Percentiles rank a stretch among this genome's conserved stretches.
Conservation (phyloP, 2,113 vertebrate genomes). For the Hyla sarda region DNA sequence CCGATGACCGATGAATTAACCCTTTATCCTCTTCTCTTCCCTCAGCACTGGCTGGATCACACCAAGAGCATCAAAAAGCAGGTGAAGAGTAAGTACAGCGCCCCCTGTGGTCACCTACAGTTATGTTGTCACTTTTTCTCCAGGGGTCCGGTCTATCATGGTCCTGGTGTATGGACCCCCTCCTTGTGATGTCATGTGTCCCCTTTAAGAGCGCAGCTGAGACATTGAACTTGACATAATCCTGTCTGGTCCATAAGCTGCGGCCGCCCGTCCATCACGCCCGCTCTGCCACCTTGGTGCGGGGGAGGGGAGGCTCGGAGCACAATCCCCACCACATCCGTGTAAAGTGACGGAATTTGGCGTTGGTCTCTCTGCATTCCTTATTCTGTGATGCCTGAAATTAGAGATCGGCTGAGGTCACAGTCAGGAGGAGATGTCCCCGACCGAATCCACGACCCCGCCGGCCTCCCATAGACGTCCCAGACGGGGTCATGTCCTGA, state of each 20-base stretch:
- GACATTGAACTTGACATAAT: slow-evolving; percentile 27
- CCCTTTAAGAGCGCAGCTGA: background rate
- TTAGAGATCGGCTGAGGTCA: background rate
- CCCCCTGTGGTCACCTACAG: background rate
- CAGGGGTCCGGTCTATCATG: too few relatives aligned
- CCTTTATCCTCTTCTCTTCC: slow-evolving; percentile 39
- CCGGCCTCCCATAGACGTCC: background rate
- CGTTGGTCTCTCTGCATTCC: background rate
- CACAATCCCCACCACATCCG: background rate
- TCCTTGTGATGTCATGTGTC: background rate
- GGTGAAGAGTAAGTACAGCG: slow-evolving; percentile 94
- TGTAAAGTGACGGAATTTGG: background rate
- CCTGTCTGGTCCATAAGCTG: background rate
- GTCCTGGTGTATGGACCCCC: too few relatives aligned
- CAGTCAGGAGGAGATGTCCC: background rate
- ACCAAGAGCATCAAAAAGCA: slow-evolving; percentile 99
- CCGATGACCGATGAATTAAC: background rate
- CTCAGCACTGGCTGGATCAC: slow-evolving; percentile 95
- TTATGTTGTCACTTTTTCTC: too few relatives aligned
- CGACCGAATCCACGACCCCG: background rate
- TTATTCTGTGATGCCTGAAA: background rate
- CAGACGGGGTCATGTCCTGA: too few relatives aligned
- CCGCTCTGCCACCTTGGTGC: background rate
- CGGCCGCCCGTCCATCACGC: background rate
- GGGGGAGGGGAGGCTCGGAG: background rate